phyloP scores from a whole-genome alignment of 2,888 invertebrate genomes.

The Pseudococcus viburni region DNA sequence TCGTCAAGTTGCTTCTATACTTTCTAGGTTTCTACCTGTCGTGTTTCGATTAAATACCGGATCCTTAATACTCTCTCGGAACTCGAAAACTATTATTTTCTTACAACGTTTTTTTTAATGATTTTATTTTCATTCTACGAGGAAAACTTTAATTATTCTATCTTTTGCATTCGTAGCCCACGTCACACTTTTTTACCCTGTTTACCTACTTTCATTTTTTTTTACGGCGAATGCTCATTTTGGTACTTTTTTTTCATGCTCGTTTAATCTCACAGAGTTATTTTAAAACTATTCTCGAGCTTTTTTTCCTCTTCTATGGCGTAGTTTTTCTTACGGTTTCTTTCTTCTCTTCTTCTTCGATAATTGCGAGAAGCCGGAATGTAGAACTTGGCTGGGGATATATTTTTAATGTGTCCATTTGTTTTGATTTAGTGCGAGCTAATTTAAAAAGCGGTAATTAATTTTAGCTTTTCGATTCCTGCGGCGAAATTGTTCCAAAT shows the following conservation, averaged over 20 bases:
- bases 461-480: slow-evolving; percentile 25
- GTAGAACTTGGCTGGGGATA: not conserved
- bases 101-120: not conserved
- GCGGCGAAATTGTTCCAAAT: not conserved
- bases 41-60: not conserved
- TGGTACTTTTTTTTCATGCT: not conserved
- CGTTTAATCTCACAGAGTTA: not conserved
- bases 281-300: not conserved
- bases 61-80: not conserved
- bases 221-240: not conserved
- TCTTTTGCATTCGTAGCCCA: not conserved
- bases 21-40: too few species aligned
- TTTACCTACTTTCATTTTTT: not conserved
- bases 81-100: slow-evolving; percentile 33
- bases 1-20: not conserved
- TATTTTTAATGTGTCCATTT: not conserved
- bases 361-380: not conserved
- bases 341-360: not conserved
- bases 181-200: not conserved
- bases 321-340: not conserved
- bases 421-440: not conserved
- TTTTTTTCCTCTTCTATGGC: not conserved
- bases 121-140: slow-evolving; percentile 3
- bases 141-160: slow-evolving; percentile 38
- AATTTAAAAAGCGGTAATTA: slow-evolving; percentile 19